Evolutionary conservation across 2,888 invertebrate species (phyloP).

Genomic region (Ctena decussata): DNA sequence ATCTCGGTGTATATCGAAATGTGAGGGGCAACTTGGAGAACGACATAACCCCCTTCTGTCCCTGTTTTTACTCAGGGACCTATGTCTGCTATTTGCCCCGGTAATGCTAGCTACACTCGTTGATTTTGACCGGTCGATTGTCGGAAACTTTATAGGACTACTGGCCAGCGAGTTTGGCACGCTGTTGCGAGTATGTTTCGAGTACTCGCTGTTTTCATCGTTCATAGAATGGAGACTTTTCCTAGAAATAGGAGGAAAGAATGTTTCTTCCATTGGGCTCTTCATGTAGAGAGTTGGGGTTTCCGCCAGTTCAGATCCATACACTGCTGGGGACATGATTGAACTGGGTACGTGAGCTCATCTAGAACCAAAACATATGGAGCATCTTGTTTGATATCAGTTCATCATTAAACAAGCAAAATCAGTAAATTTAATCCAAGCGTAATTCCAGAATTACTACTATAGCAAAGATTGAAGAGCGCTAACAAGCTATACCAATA

Average conservation of each 20-base stretch:
- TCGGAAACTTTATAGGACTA: conserved; percentile 61
- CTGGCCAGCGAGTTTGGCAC: conserved; percentile 51
- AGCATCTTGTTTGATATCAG: no score
- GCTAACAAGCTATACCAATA: no score
- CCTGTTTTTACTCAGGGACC: conserved; percentile 43
- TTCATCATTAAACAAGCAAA: no score
- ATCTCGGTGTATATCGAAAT: conserved; percentile 50
- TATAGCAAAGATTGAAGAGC: no score
- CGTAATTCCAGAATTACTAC: no score
- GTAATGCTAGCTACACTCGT: conserved; percentile 62
- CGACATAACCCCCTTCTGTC: conserved; percentile 55
- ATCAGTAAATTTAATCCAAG: no score
- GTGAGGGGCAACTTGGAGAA: conserved; percentile 71
- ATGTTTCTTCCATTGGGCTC: conserved; percentile 40
- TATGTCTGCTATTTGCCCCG: conserved; percentile 24
- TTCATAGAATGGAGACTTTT: conserved; percentile 49
- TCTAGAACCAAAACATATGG: background rate
- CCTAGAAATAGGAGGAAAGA: conserved; percentile 59
- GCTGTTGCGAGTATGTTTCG: conserved; percentile 49
- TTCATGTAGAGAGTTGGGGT: conserved; percentile 42
- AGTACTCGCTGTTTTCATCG: conserved; percentile 35
- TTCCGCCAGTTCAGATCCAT: conserved; percentile 46
- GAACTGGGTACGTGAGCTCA: background rate
- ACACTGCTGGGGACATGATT: conserved; percentile 55
- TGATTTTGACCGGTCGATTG: conserved; percentile 61